Base-by-base conservation (phyloP, 2,888 invertebrate genomes). In the Nomada ruficornis region DNA sequence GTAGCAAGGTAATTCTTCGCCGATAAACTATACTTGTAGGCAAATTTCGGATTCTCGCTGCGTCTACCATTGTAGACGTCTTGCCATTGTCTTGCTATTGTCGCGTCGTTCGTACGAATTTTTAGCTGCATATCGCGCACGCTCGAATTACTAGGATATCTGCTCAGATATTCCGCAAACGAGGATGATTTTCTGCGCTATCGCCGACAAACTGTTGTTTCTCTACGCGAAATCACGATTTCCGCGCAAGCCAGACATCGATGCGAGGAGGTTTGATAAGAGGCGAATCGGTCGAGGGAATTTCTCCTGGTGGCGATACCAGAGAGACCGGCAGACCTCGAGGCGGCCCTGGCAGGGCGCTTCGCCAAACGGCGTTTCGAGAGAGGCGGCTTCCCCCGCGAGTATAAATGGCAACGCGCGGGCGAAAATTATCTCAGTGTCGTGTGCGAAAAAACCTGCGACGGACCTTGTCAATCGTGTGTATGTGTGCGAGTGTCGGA, bases 371-470 rank as follows among this genome's bases (percentile, higher is more conserved):
- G 80, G 15, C 82, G 85, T 84, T 86, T 85, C 68, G 72, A 70
- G 84, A 82, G 82, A 67, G 77, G 74, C 78, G 69, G 54, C 74
- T 84, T 65, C 63, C 74, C 82, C n/a, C 54, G 77, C 70, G 55
- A 29, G 82, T 89, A 89, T 89, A 89, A 89, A 89, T 89, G 87
- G 86, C 81, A 84, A 86, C 78, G 80, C 86, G 77, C 82, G 65
- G 73, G 76, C 89, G 84, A 89, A 89, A 89, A 89, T 89, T 84
- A 73, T 89, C 86, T 89, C 89, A 89, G 89, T 89, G 75, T 11
- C 79, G 82, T 80, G 80, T 75, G 89, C 69, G 88, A 86, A 89
- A 89, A 88, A 89, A 85, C 69, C 64, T 65, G 63, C 78, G 77
- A 23, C 83, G 74, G 76, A 83, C 52, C 71, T 62, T 63, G 11